phyloP scores from a whole-genome alignment of 2,113 vertebrate species.

The Anoura caudifer region DNA sequence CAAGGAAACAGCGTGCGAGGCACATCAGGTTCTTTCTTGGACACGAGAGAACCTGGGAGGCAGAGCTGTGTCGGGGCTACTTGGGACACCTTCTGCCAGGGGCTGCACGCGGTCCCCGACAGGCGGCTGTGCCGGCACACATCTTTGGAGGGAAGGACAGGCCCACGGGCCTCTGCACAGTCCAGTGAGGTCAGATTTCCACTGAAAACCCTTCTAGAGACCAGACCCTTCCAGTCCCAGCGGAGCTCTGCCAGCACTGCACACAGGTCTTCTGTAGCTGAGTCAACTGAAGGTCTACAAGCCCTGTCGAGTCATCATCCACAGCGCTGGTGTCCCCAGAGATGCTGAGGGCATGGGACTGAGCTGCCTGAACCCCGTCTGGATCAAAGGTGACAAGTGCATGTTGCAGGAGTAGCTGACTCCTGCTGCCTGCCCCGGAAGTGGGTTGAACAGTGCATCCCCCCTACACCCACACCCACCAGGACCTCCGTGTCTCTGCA shows the following conservation, averaged over 20 bases:
- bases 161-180: not conserved
- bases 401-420: accelerated
- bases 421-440: not conserved
- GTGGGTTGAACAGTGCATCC: not conserved
- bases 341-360: accelerated
- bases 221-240: not conserved
- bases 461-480: not conserved
- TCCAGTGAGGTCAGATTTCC: not conserved
- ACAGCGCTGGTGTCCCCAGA: not conserved
- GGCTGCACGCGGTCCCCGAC: accelerated
- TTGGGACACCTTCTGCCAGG: not conserved
- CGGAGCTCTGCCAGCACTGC: too few species aligned
- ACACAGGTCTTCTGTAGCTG: accelerated
- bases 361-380: accelerated
- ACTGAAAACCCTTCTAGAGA: not conserved
- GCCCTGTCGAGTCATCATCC: accelerated
- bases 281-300: accelerated
- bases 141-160: too few species aligned
- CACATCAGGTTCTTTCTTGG: not conserved
- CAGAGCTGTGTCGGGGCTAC: not conserved
- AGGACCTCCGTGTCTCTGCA: not conserved
- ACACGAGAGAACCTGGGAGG: not conserved
- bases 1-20: accelerated
- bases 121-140: not conserved
- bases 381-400: accelerated